Base-by-base conservation (phyloP, 2,797 vertebrate species). In the Trematomus bernacchii region DNA sequence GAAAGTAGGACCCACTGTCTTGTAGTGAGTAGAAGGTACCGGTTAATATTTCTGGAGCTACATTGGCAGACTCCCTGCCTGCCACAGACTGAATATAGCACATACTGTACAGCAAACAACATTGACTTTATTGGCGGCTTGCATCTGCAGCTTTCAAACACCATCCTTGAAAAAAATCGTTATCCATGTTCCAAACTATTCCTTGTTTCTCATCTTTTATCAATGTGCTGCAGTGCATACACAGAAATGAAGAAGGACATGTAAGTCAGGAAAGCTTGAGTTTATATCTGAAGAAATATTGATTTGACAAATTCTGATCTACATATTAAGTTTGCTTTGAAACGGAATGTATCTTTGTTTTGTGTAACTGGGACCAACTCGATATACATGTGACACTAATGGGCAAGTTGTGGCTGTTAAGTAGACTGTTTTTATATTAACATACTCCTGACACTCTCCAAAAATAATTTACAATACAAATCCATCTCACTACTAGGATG, bases 1-100 rank as follows among this genome's bases (percentile, higher is more conserved):
- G 83, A 72, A 76, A 83, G 63, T 14, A 16, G 19, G 61, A 21
- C 61, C 30, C 33, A 27, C 46, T 64, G 54, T 48, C 18, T 47
- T 18, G 30, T 52, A 42, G 13, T 11, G 33, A 58, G 42, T 40
- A 61, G 33, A 40, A 18, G 15, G 2, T 60, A 66, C 14, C 50
- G 61, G 46, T 55, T 71, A 23, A 52, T 42, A 65, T 69, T 66
- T 65, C 5, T 16, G 9, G 44, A 33, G 62, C 63, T 48, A 47
- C 27, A 46, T 3, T n/a, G 43, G 16, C 30, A 54, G 57, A 3
- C 23, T 71, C 46, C 5, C 44, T 27, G 51, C 9, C 52, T 33
- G 47, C 10, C 44, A 47, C 53, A 16, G 23, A 1, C 21, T 27
- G 40, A 37, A 13, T 58, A 12, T n/a, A 21, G 18, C 43, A 61